phyloP scores from a whole-genome alignment of 2,888 invertebrate genomes.

The Andrena dorsata region DNA sequence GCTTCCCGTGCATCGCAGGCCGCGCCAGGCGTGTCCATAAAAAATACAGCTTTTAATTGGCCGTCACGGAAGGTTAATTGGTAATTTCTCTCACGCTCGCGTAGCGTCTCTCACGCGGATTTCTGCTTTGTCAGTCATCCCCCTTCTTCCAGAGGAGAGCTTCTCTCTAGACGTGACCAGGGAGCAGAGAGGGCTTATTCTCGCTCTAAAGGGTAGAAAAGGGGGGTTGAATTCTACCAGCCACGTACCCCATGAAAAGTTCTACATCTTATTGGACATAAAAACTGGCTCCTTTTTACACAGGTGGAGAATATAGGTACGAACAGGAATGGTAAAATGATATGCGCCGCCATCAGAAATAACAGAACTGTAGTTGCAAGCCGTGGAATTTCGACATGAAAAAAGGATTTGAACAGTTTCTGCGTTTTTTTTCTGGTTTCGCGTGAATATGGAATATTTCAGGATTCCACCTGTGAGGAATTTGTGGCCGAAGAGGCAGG shows the following conservation, averaged over 20 bases:
- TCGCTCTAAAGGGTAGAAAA: not conserved
- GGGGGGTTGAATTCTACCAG: slow-evolving; percentile 12
- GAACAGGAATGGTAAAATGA: too few species aligned
- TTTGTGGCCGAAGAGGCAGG: not conserved
- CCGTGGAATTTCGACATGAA: too few species aligned
- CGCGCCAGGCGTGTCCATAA: slow-evolving; percentile 10
- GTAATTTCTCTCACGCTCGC: slow-evolving; percentile 62
- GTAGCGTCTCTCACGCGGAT: slow-evolving; percentile 62
- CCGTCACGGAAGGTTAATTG: slow-evolving; percentile 52
- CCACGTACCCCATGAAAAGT: not conserved
- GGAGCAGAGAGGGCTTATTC: slow-evolving; percentile 17
- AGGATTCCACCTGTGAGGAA: not conserved
- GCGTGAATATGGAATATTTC: not conserved
- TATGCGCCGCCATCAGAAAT: too few species aligned
- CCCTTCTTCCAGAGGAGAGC: slow-evolving; percentile 48
- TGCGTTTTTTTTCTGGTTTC: not conserved
- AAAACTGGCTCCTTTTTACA: not conserved
- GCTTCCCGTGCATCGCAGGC: not conserved
- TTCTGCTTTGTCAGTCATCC: slow-evolving; percentile 60
- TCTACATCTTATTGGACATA: not conserved
- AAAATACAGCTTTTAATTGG: slow-evolving; percentile 49
- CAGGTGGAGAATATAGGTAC: not conserved
- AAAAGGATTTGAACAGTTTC: too few species aligned
- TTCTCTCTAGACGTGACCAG: slow-evolving; percentile 36
- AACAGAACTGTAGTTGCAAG: too few species aligned